phyloP scores from a whole-genome alignment of 23 tunicate species.

The Clavelina lepadiformis region DNA sequence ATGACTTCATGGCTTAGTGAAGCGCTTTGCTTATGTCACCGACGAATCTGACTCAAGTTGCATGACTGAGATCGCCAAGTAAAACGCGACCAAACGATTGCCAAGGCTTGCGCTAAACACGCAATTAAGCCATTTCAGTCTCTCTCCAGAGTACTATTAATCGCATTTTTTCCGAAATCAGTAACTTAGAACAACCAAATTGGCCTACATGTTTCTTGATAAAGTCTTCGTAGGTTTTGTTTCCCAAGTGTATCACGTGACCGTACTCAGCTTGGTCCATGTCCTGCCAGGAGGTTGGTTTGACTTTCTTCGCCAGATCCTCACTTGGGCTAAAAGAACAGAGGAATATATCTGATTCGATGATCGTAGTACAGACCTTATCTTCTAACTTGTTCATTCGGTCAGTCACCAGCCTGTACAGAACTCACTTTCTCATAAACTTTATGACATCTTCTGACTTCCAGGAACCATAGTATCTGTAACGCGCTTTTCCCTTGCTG shows the following conservation, averaged over 20 bases:
- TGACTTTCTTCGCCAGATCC: constrained; percentile 51
- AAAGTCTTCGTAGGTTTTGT: constrained; percentile 58
- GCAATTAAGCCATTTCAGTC: too few species aligned
- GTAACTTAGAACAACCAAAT: background rate
- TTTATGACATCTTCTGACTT: constrained; percentile 26
- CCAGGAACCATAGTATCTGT: constrained; percentile 58
- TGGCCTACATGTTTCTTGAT: constrained; percentile 32
- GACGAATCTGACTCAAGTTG: too few species aligned
- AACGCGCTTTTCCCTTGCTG: constrained; percentile 70
- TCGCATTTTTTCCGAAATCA: too few species aligned
- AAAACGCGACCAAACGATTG: too few species aligned
- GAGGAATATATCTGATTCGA: background rate
- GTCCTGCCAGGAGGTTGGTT: constrained; percentile 95
- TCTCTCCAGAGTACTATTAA: too few species aligned
- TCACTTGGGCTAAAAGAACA: constrained; percentile 41
- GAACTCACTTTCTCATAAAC: constrained; percentile 73
- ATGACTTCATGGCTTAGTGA: too few species aligned
- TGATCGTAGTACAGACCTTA: background rate
- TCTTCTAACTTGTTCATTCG: background rate
- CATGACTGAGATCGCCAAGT: too few species aligned
- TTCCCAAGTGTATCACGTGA: constrained; percentile 56
- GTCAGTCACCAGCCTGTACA: background rate
- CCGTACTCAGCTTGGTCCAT: constrained; percentile 31
- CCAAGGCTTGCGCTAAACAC: too few species aligned
- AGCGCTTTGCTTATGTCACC: too few species aligned